Conservation (phyloP, 2,113 vertebrate species). For the Malurus cyaneus region DNA sequence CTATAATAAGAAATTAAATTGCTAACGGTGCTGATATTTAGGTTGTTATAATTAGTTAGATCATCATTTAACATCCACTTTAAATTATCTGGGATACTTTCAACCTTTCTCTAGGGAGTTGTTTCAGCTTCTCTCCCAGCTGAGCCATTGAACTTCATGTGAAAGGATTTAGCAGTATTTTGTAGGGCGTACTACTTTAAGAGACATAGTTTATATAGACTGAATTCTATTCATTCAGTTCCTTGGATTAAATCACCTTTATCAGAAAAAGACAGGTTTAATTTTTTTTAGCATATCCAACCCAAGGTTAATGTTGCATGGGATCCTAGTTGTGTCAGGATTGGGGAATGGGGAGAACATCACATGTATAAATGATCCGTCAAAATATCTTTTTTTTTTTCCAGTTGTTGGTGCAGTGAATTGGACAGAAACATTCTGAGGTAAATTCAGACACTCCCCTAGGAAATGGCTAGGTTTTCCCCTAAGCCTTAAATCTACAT, state of each 20-base stretch:
- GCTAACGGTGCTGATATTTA: background rate
- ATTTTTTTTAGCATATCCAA: background rate
- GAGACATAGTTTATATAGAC: background rate
- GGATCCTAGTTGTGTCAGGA: background rate
- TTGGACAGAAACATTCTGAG: background rate
- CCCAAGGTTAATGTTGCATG: background rate
- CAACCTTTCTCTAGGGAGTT: background rate
- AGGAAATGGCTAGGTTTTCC: background rate
- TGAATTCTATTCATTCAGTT: background rate
- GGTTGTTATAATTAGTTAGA: constrained; percentile 18
- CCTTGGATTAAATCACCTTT: background rate
- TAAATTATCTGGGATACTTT: constrained; percentile 36
- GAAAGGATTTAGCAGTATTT: background rate
- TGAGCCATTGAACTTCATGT: background rate
- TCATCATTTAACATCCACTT: constrained; percentile 30
- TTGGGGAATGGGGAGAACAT: background rate
- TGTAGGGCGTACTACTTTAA: background rate
- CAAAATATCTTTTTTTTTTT: background rate
- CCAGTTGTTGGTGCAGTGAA: background rate
- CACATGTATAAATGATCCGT: background rate
- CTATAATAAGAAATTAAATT: constrained; percentile 18
- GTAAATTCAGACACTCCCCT: background rate
- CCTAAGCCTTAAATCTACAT: background rate
- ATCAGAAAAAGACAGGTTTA: background rate
- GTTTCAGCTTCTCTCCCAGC: background rate